Conservation (phyloP, 2,797 vertebrate species). For the Alcedo atthis region DNA sequence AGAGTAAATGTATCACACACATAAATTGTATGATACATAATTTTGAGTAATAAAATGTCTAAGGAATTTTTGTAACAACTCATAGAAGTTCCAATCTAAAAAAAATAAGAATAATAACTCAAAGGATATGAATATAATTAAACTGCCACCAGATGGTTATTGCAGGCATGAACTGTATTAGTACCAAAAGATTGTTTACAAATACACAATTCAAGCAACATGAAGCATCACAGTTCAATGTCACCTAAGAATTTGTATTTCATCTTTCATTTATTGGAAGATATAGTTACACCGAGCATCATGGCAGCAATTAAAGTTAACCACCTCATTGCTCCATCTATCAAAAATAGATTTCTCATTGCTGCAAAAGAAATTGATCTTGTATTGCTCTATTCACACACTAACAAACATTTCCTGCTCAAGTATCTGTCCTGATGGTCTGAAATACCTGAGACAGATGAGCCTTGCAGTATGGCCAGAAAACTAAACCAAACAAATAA, state of each 20-base stretch:
- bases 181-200: conserved; percentile 6
- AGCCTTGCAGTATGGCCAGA: neutral
- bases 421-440: neutral
- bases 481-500: neutral
- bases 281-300: neutral
- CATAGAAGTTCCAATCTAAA: neutral
- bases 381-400: neutral
- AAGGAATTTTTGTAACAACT: neutral
- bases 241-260: neutral
- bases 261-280: neutral
- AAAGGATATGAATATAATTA: neutral
- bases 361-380: neutral
- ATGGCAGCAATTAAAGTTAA: conserved; percentile 3
- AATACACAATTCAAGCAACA: neutral
- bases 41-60: neutral
- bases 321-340: neutral
- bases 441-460: neutral
- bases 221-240: neutral
- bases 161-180: neutral
- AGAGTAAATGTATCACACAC: neutral
- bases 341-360: neutral
- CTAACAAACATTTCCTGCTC: neutral
- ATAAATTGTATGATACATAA: neutral
- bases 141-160: neutral
- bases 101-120: neutral